These are phyloP conservation scores for Oreocharis arfaki DNA, from an alignment of 2,113 vertebrate species.

Conservation along the genomic window DNA sequence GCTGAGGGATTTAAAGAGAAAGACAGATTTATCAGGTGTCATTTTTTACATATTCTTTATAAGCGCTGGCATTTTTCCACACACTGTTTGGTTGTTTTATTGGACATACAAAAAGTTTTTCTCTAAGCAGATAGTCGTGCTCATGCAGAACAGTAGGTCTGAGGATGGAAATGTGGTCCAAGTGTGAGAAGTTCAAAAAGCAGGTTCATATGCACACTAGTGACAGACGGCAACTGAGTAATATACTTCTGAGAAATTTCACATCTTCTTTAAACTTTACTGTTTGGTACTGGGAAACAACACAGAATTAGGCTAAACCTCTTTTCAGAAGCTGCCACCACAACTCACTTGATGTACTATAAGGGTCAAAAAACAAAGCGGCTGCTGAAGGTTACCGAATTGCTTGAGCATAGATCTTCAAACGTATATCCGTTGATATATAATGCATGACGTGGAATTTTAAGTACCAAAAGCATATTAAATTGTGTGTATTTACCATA, in stretches of 20 bases:
- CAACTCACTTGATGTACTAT: background rate
- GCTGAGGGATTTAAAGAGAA: background rate
- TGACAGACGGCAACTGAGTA: background rate
- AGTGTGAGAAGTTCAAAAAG: background rate
- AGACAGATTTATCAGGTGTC: background rate
- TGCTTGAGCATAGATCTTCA: background rate
- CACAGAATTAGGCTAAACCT: background rate
- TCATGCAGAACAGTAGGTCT: background rate
- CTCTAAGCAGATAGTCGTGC: background rate
- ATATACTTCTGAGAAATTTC: background rate
- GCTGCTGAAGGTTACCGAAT: background rate
- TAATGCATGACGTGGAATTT: background rate
- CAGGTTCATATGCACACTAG: background rate
- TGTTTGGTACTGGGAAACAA: background rate
- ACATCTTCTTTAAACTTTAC: background rate
- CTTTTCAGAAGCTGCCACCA: background rate
- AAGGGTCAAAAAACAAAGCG: background rate
- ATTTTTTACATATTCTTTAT: background rate
- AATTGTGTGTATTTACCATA: background rate
- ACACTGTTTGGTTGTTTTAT: background rate
- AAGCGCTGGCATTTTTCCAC: background rate
- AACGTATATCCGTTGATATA: background rate
- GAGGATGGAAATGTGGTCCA: background rate
- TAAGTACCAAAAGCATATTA: background rate
- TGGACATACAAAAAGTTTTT: background rate